Percentiles rank a stretch among this genome's conserved stretches.
phyloP scores from a whole-genome alignment of 2,888 invertebrate genomes.

The Cryptus armator region DNA sequence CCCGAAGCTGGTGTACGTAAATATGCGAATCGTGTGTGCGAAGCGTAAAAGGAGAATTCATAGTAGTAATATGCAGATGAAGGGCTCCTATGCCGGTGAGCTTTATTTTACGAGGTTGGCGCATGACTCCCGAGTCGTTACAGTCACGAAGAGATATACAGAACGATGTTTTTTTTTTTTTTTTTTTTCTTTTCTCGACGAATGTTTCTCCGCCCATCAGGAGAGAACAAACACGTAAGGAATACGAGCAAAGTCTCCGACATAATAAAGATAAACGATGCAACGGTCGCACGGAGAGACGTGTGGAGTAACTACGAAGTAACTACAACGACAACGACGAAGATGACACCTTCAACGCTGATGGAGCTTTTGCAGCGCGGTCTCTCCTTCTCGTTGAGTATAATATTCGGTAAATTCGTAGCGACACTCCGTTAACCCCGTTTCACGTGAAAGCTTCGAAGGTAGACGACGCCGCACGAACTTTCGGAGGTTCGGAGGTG shows the following conservation, averaged over 20 bases:
- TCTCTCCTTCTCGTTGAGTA: no score
- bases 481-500: background rate
- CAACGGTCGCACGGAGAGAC: background rate
- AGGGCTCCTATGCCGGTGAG: no score
- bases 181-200: background rate
- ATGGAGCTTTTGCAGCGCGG: no score
- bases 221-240: slow-evolving; percentile 7
- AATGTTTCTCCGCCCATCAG: background rate
- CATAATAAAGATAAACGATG: slow-evolving; percentile 47
- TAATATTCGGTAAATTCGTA: background rate
- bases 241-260: slow-evolving; percentile 4
- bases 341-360: background rate
- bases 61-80: no score
- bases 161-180: background rate
- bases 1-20: no score
- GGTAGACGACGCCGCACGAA: background rate
- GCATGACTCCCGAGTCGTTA: no score
- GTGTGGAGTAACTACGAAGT: slow-evolving; percentile 2
- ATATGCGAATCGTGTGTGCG: no score
- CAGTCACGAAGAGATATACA: background rate
- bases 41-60: no score
- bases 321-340: background rate
- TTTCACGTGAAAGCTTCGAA: slow-evolving; percentile 11
- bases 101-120: no score
- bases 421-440: slow-evolving; percentile 19